A percentile compares a stretch with the other conserved stretches of the same genome.
phyloP scores from a whole-genome alignment of 1,140 invertebrate species.

The Papilio polyxenes region DNA sequence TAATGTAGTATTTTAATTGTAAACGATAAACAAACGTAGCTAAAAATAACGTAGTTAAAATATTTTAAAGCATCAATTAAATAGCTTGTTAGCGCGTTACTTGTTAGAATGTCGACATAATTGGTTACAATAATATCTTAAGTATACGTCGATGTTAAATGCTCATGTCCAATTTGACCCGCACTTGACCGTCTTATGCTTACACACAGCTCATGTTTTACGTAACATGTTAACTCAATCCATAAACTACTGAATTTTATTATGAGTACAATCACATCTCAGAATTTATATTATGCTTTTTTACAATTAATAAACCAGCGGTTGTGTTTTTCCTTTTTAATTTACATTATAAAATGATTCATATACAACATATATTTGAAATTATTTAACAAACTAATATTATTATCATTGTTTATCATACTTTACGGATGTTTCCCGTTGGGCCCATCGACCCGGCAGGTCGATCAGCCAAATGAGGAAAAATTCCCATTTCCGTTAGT shows the following conservation, averaged over 20 bases:
- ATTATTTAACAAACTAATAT: background rate
- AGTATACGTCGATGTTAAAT: background rate
- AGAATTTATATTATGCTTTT: background rate
- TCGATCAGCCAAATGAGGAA: too few species aligned
- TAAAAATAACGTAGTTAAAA: too few species aligned
- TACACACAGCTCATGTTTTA: constrained; percentile 3
- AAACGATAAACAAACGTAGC: too few species aligned
- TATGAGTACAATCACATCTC: background rate
- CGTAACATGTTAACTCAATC: constrained; percentile 2
- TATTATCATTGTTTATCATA: too few species aligned
- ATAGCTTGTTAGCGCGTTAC: background rate
- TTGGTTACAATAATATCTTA: background rate
- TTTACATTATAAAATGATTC: background rate
- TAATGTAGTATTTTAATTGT: too few species aligned
- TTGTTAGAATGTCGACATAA: background rate
- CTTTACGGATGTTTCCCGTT: too few species aligned
- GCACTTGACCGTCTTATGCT: constrained; percentile 16
- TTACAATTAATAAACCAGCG: background rate
- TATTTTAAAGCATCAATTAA: background rate
- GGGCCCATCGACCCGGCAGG: too few species aligned
- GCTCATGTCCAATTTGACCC: background rate
- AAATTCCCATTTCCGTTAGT: too few species aligned
- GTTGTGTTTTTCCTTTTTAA: background rate
- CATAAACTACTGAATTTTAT: constrained; percentile 11
- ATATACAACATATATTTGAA: background rate